phyloP scores from a whole-genome alignment of 1,140 invertebrate species.

The Heliconius himera region DNA sequence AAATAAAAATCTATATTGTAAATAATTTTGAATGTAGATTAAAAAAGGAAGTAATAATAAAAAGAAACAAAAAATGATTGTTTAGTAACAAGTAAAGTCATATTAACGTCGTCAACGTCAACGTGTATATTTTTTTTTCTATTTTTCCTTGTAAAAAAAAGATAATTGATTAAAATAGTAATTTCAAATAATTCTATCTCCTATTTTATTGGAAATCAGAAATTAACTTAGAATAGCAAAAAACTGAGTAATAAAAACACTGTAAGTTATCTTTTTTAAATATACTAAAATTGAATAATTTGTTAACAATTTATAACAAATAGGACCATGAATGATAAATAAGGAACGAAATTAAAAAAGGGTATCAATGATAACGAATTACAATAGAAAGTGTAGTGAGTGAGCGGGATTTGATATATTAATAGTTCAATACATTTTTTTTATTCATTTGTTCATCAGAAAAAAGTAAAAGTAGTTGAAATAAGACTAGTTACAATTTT shows the following conservation, averaged over 20 bases:
- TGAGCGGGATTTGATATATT: slow-evolving; percentile 11
- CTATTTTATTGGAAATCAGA: no score
- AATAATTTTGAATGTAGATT: neutral
- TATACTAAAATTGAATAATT: neutral
- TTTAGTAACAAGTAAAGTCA: neutral
- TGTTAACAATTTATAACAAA: neutral
- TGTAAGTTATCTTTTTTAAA: neutral
- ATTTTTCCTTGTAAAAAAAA: neutral
- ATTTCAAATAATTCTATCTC: no score
- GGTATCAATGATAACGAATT: slow-evolving; percentile 3
- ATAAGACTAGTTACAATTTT: neutral
- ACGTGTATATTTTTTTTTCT: neutral
- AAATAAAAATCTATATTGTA: neutral
- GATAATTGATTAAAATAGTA: no score
- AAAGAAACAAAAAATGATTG: neutral
- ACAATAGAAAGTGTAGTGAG: slow-evolving; percentile 8
- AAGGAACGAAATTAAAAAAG: slow-evolving; percentile 6
- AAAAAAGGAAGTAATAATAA: slow-evolving; percentile 1
- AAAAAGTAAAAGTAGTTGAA: neutral
- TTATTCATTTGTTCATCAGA: neutral
- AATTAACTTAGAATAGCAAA: neutral
- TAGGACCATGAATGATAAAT: slow-evolving; percentile 6
- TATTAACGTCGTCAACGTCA: no score
- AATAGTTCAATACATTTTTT: neutral
- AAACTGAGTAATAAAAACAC: neutral